Percentiles rank a stretch among this genome's conserved stretches.
phyloP scores from a whole-genome alignment of 2,888 invertebrate species.

The Synanthedon vespiformis region DNA sequence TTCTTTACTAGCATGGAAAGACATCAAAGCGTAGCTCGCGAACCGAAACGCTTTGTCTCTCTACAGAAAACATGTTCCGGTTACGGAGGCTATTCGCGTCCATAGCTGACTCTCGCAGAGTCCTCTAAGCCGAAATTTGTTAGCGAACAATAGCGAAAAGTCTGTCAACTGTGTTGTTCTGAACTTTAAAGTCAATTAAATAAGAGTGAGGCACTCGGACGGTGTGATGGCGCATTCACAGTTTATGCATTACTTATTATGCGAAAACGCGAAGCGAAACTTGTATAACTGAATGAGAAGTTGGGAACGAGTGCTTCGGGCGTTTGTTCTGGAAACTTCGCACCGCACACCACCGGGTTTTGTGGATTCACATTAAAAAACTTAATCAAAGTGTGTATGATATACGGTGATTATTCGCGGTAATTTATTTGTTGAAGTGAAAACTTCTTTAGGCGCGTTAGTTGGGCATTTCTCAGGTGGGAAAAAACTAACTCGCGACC shows the following conservation, averaged over 20 bases:
- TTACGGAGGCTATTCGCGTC: background rate
- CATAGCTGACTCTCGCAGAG: background rate
- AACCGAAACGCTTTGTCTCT: too few relatives aligned
- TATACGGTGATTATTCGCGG: too few relatives aligned
- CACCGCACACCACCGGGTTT: slow-evolving; percentile 1
- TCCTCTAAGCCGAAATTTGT: background rate
- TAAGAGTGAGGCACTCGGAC: background rate
- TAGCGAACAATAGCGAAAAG: background rate
- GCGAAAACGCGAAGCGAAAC: slow-evolving; percentile 3
- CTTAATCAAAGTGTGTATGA: background rate
- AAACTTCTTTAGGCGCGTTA: too few relatives aligned
- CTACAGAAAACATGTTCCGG: background rate
- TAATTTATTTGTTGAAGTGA: too few relatives aligned
- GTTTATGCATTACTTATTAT: slow-evolving; percentile 12
- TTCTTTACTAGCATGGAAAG: too few relatives aligned
- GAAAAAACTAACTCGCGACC: too few relatives aligned
- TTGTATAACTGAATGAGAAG: slow-evolving; percentile 2
- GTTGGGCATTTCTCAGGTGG: too few relatives aligned
- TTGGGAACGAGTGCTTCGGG: slow-evolving; percentile 1
- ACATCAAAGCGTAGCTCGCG: too few relatives aligned
- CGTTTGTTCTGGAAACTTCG: slow-evolving; percentile 6
- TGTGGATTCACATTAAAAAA: slow-evolving; percentile 3
- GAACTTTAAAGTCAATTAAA: slow-evolving; percentile 43
- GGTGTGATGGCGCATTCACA: slow-evolving; percentile 1
- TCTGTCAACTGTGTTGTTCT: background rate